Percentiles rank a stretch among this genome's conserved stretches.
phyloP scores from a whole-genome alignment of 2,113 vertebrate genomes.

The Toxotes chatareus region DNA sequence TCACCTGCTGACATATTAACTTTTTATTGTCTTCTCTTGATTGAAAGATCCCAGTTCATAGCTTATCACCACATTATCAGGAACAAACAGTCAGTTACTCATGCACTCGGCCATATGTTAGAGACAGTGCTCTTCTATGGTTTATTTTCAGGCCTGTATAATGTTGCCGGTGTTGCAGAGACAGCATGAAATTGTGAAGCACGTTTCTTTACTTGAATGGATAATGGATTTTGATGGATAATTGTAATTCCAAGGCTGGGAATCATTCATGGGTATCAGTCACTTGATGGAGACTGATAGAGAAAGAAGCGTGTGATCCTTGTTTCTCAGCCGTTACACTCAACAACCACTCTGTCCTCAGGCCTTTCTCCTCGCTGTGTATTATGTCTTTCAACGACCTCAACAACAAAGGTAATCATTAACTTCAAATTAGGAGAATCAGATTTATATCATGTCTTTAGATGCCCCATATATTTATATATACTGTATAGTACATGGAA shows the following conservation, averaged over 20 bases:
- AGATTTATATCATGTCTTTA: not conserved
- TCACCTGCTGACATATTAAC: no score
- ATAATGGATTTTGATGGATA: no score
- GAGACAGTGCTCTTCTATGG: not conserved
- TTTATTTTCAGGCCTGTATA: not conserved
- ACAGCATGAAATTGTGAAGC: not conserved
- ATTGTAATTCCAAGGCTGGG: not conserved
- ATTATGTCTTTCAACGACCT: conserved; percentile 59
- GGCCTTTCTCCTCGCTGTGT: conserved; percentile 75
- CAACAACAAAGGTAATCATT: conserved; percentile 68
- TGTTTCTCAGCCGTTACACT: conserved; percentile 7
- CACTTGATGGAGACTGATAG: not conserved
- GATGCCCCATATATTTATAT: not conserved
- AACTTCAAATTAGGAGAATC: not conserved
- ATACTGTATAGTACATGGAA: not conserved
- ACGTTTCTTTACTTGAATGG: not conserved
- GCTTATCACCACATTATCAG: not conserved
- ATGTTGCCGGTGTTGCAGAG: not conserved
- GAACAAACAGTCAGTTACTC: not conserved
- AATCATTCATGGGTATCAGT: not conserved
- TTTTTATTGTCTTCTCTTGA: not conserved
- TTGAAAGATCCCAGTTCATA: not conserved
- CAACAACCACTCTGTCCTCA: conserved; percentile 51
- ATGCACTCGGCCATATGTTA: not conserved
- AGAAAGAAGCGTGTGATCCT: conserved; percentile 6